Evolutionary conservation across 92 coral and sea anemone species (phyloP).

Genomic region (Parazoanthus atlanticus): DNA sequence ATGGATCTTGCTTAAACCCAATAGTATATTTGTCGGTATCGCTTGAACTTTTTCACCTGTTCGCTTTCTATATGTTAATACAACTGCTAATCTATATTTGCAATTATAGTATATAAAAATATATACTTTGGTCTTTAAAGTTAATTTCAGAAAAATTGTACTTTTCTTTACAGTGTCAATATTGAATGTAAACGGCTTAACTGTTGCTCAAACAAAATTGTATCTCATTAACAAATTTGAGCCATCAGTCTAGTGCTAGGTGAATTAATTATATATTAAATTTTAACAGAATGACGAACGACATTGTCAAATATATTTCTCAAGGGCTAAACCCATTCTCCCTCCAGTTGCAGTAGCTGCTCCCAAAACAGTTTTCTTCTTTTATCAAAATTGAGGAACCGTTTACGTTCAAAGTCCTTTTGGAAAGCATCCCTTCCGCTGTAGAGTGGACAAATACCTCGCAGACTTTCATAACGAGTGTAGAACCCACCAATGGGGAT

Average conservation of each 20-base stretch:
- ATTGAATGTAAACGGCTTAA: not conserved
- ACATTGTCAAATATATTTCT: too few species aligned
- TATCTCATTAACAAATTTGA: not conserved
- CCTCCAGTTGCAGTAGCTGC: not conserved
- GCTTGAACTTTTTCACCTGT: too few species aligned
- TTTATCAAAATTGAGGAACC: not conserved
- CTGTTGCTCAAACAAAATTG: not conserved
- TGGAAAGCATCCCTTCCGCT: not conserved
- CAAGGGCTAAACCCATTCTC: not conserved
- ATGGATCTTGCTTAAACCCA: too few species aligned
- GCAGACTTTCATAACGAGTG: not conserved
- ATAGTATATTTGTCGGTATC: too few species aligned
- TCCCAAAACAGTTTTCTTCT: not conserved
- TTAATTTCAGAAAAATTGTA: too few species aligned
- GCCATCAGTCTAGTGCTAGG: too few species aligned
- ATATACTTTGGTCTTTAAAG: not conserved
- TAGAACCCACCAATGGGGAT: not conserved
- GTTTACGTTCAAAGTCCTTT: not conserved
- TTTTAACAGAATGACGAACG: not conserved
- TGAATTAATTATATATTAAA: too few species aligned
- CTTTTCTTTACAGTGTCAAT: not conserved
- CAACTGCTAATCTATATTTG: not conserved
- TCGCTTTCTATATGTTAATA: too few species aligned
- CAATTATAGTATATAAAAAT: too few species aligned
- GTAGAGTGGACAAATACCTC: not conserved